phyloP scores from a whole-genome alignment of 1,140 invertebrate genomes.

The Drosophila parvula region DNA sequence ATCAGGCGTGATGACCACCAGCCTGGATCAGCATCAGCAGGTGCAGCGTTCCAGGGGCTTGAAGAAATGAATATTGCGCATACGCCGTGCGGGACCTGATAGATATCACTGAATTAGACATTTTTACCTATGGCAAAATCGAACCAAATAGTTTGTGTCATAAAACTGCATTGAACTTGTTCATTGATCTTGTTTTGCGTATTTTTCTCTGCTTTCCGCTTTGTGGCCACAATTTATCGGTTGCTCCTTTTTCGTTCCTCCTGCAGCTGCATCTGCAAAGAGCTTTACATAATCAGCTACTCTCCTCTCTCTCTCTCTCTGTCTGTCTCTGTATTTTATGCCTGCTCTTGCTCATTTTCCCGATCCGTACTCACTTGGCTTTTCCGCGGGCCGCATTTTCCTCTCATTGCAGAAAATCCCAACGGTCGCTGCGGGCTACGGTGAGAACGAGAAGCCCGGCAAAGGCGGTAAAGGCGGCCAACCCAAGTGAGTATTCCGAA shows the following conservation, averaged over 20 bases:
- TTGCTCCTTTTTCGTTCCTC: not conserved
- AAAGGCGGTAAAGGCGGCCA: slow-evolving; percentile 75
- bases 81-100: slow-evolving; percentile 45
- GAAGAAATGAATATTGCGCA: slow-evolving; percentile 66
- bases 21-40: slow-evolving; percentile 62
- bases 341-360: slow-evolving; percentile 1
- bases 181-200: slow-evolving; percentile 60
- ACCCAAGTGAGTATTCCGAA: slow-evolving; percentile 76
- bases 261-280: slow-evolving; percentile 28
- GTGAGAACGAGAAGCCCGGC: slow-evolving; percentile 81
- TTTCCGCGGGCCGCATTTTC: slow-evolving; percentile 32
- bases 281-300: slow-evolving; percentile 43
- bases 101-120: slow-evolving; percentile 20
- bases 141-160: slow-evolving; percentile 51
- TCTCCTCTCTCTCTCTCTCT: slow-evolving; percentile 14
- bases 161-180: slow-evolving; percentile 64
- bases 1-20: slow-evolving; percentile 68
- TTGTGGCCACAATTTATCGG: slow-evolving; percentile 39
- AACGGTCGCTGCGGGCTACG: slow-evolving; percentile 80
- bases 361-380: slow-evolving; percentile 29
- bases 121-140: slow-evolving; percentile 31
- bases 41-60: slow-evolving; percentile 44
- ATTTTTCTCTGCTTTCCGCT: slow-evolving; percentile 39
- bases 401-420: slow-evolving; percentile 82
- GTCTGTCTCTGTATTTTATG: not conserved